A percentile compares a stretch with the other conserved stretches of the same genome.
phyloP scores from a whole-genome alignment of 2,113 vertebrate species.

The Arvicanthis niloticus region DNA sequence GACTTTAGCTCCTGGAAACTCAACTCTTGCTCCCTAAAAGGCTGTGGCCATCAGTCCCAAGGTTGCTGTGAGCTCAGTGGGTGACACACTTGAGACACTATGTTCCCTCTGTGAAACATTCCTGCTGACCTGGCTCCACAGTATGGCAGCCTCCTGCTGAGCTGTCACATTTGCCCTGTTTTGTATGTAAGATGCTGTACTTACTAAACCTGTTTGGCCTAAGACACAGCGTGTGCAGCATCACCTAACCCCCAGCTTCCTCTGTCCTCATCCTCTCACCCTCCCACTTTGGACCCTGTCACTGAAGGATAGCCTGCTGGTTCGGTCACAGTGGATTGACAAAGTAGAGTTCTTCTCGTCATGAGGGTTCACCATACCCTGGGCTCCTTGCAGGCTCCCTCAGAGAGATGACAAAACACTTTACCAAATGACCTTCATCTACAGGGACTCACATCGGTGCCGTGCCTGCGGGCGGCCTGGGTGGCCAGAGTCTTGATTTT shows the following conservation, averaged over 20 bases:
- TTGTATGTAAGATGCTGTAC: neutral
- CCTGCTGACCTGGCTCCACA: neutral
- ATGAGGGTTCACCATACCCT: accelerated
- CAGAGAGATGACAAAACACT: accelerated
- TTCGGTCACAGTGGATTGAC: neutral
- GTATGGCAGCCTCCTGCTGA: neutral
- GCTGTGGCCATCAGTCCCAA: neutral
- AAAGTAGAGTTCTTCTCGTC: too few species aligned
- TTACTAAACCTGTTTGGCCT: neutral
- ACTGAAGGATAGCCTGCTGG: neutral
- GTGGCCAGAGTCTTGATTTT: constrained; percentile 92
- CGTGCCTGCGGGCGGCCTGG: constrained; percentile 92
- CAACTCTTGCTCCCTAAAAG: neutral
- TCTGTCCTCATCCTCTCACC: too few species aligned
- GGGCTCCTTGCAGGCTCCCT: neutral
- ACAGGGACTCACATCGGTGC: constrained; percentile 92
- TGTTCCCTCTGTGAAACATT: neutral
- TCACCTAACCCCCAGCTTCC: too few species aligned
- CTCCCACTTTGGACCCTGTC: neutral
- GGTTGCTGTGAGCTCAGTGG: too few species aligned
- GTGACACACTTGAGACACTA: neutral
- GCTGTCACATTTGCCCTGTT: neutral
- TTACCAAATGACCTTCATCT: accelerated
- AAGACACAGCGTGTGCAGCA: neutral
- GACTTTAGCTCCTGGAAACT: neutral